A percentile compares a stretch with the other conserved stretches of the same genome.
Conservation (phyloP, 2,797 vertebrate species). For the Phoebastria nigripes region DNA sequence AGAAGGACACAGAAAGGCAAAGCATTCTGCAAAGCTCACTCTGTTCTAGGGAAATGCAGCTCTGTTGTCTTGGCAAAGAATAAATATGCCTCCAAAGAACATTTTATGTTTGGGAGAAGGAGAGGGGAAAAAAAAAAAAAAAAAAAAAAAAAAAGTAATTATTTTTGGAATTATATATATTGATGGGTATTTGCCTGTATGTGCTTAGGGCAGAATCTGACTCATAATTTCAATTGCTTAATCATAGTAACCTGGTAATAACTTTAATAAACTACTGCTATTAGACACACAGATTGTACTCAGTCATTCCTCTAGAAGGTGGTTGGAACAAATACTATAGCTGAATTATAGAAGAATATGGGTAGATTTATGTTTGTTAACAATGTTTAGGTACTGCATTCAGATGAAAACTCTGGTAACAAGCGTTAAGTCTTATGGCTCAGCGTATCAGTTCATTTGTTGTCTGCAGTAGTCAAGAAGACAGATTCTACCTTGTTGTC, state of each 20-base stretch:
- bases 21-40: neutral
- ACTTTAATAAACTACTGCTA: neutral
- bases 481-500: neutral
- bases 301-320: neutral
- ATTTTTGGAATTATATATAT: neutral
- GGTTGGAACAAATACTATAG: neutral
- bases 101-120: neutral
- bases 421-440: neutral
- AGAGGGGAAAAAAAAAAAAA: too few species aligned
- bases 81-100: neutral
- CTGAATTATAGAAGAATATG: neutral
- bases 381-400: neutral
- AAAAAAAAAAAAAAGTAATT: neutral
- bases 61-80: neutral
- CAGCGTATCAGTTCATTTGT: fast-evolving
- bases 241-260: neutral
- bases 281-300: neutral
- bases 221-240: neutral
- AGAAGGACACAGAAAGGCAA: neutral
- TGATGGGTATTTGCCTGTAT: neutral
- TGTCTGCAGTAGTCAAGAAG: neutral
- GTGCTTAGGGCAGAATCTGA: neutral
- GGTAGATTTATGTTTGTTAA: neutral
- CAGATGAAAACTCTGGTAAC: neutral
- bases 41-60: neutral